These are phyloP conservation scores for Amphipyra berbera DNA, from an alignment of 2,888 invertebrate genomes.

Conservation along the genomic window DNA sequence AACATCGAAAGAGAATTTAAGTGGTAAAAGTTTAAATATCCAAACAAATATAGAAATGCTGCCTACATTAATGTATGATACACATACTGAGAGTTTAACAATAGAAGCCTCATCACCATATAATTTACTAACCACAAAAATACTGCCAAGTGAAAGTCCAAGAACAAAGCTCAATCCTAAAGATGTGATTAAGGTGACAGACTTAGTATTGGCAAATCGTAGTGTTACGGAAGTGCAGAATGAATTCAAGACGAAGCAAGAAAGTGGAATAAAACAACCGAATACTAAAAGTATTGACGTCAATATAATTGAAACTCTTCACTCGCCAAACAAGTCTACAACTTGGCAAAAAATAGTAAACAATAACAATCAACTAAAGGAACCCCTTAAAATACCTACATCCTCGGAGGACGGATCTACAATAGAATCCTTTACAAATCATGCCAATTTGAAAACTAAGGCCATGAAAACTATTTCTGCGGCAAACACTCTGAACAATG, in stretches of 20 bases:
- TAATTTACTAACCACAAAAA: not conserved
- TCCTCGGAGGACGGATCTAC: not conserved
- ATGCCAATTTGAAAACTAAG: not conserved
- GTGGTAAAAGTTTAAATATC: not conserved
- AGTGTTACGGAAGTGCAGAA: not conserved
- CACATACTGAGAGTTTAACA: not conserved
- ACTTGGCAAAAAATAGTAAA: conserved; percentile 1
- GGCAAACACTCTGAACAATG: not conserved
- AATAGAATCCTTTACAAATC: not conserved
- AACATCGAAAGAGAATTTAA: not conserved
- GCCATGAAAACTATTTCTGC: not conserved
- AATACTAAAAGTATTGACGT: not conserved
- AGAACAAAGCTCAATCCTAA: not conserved
- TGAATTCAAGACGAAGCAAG: not conserved
- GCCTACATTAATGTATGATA: not conserved
- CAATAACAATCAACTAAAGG: not conserved
- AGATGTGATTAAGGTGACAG: not conserved
- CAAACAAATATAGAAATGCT: not conserved
- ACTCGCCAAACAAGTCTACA: not conserved
- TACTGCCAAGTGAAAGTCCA: not conserved
- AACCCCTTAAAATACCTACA: not conserved
- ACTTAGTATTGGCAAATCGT: not conserved
- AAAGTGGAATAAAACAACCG: not conserved
- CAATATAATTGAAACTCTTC: not conserved
- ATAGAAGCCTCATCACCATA: not conserved